Conservation (phyloP, 2,113 vertebrate genomes). For the Urocynchramus pylzowi region DNA sequence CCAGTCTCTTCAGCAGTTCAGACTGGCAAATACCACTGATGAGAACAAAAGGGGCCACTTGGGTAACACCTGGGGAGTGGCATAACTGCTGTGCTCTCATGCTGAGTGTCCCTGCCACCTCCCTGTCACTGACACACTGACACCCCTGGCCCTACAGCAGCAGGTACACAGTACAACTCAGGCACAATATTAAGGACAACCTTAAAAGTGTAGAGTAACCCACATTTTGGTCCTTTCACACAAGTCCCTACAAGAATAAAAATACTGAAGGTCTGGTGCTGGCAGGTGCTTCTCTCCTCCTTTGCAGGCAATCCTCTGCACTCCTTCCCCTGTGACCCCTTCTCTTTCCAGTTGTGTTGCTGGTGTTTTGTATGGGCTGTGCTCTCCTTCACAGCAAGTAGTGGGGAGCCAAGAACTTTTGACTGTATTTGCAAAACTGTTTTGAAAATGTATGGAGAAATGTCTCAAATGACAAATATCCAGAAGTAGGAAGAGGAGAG, state of each 20-base stretch:
- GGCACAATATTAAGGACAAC: background rate
- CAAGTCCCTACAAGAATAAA: background rate
- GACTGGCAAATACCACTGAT: background rate
- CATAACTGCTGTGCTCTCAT: background rate
- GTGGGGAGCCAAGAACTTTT: background rate
- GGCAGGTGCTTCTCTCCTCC: background rate
- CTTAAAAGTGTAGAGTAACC: background rate
- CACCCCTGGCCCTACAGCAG: background rate
- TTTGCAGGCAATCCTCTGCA: background rate
- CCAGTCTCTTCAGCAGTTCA: background rate
- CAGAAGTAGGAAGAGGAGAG: background rate
- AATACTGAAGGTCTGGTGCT: background rate
- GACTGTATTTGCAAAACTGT: background rate
- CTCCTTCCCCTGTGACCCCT: rapidly evolving
- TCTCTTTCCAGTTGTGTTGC: background rate
- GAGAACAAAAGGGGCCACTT: background rate
- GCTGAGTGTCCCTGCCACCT: background rate
- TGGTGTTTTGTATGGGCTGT: background rate
- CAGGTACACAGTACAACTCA: background rate
- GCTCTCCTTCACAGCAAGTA: background rate
- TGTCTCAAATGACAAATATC: slow-evolving; percentile 41
- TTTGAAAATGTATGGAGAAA: background rate
- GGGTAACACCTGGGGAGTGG: background rate
- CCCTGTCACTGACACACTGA: background rate
- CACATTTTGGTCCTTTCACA: background rate